phyloP scores from a whole-genome alignment of 2,888 invertebrate species.

The Rhorus exstirpatorius region DNA sequence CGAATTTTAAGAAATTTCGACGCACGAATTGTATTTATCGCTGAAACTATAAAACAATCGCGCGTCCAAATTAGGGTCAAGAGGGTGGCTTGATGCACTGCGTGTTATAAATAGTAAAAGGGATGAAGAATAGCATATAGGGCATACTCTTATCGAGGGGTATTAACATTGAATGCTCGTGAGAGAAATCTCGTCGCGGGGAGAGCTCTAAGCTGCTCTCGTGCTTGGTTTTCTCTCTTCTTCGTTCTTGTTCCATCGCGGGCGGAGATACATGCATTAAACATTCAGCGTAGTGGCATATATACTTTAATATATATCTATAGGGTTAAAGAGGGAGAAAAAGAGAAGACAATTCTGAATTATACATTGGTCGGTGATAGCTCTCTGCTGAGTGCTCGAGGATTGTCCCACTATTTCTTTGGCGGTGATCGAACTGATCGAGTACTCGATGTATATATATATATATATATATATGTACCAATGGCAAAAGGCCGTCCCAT shows the following conservation, averaged over 20 bases:
- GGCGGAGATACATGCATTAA: constrained; percentile 81
- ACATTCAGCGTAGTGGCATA: constrained; percentile 79
- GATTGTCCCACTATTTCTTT: constrained; percentile 81
- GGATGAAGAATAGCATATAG: constrained; percentile 44
- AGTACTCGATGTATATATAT: constrained; percentile 40
- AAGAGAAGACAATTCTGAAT: constrained; percentile 84
- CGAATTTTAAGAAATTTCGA: too few relatives aligned
- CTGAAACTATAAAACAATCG: background rate
- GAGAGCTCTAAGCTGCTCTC: constrained; percentile 49
- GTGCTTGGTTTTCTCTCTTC: constrained; percentile 44
- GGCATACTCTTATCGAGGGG: constrained; percentile 60
- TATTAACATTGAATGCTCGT: constrained; percentile 83
- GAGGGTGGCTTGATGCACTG: constrained; percentile 13
- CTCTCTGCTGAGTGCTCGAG: constrained; percentile 75
- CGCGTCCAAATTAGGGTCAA: background rate
- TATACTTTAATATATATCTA: constrained; percentile 27
- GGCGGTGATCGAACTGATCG: constrained; percentile 77
- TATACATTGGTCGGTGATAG: constrained; percentile 81
- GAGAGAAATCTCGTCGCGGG: constrained; percentile 58
- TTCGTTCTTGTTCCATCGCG: constrained; percentile 36
- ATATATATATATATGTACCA: constrained; percentile 5
- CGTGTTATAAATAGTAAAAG: background rate
- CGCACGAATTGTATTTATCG: too few relatives aligned
- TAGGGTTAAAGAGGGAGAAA: too few relatives aligned
- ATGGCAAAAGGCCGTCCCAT: constrained; percentile 12